These are phyloP conservation scores for Suillia variegata DNA, from an alignment of 2,888 invertebrate genomes.

Conservation along the genomic window DNA sequence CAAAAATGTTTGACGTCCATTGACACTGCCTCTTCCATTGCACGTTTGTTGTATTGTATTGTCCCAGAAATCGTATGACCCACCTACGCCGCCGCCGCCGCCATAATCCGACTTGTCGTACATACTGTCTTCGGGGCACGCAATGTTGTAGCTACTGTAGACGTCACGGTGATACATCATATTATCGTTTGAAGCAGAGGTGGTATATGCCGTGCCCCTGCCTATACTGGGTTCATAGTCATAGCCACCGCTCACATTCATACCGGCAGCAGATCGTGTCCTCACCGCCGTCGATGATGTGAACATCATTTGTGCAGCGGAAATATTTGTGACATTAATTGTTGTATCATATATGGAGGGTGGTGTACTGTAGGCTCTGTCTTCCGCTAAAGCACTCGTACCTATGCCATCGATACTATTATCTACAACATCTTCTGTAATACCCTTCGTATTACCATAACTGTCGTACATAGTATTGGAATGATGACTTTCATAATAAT, in stretches of 20 bases:
- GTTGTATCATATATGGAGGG: conserved; percentile 69
- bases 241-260: too few relatives aligned
- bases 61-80: conserved; percentile 32
- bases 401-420: conserved; percentile 1
- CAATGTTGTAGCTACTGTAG: too few relatives aligned
- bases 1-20: conserved; percentile 19
- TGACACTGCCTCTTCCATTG: conserved; percentile 20
- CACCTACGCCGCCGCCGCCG: conserved; percentile 7
- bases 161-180: not conserved
- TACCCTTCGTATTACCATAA: not conserved
- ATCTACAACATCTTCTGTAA: too few relatives aligned
- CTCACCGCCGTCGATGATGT: too few relatives aligned
- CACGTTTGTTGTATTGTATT: conserved; percentile 22
- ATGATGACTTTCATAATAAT: conserved; percentile 31
- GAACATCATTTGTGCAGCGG: not conserved
- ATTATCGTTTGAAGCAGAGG: not conserved
- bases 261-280: too few relatives aligned
- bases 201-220: too few relatives aligned
- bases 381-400: not conserved
- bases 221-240: too few relatives aligned
- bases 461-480: not conserved
- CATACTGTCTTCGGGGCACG: not conserved
- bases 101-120: conserved; percentile 23
- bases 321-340: not conserved
- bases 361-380: conserved; percentile 78